Evolutionary conservation across 2,888 invertebrate genomes (phyloP).

Genomic region (Catocala sponsa): DNA sequence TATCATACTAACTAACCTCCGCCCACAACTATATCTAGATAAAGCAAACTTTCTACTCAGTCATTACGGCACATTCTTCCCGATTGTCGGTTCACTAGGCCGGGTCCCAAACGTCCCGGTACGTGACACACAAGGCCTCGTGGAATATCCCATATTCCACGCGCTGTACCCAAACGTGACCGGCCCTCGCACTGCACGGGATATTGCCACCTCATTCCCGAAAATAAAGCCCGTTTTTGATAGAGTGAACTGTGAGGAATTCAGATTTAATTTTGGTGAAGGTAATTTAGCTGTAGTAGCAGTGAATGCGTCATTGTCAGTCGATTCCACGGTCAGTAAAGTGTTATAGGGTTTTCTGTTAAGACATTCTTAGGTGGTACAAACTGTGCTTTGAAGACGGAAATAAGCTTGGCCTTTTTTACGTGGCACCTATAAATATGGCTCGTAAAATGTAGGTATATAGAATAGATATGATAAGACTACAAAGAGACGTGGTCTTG

Average conservation of each 20-base stretch:
- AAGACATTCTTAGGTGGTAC: too few species aligned
- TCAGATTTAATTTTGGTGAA: constrained; percentile 6
- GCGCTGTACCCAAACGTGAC: constrained; percentile 42
- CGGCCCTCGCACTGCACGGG: constrained; percentile 7
- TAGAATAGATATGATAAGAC: too few species aligned
- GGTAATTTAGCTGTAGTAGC: background rate
- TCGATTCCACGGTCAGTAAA: too few species aligned
- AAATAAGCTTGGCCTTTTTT: too few species aligned
- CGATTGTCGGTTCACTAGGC: constrained; percentile 35
- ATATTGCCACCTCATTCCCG: constrained; percentile 15
- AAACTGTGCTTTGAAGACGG: too few species aligned
- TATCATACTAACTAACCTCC: background rate
- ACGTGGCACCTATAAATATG: too few species aligned
- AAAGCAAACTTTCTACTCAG: constrained; percentile 40
- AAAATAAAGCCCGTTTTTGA: constrained; percentile 28
- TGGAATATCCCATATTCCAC: constrained; percentile 28
- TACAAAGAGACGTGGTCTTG: too few species aligned
- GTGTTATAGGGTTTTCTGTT: too few species aligned
- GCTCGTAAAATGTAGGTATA: too few species aligned
- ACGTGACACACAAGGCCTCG: constrained; percentile 37
- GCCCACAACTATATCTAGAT: background rate
- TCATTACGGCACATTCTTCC: constrained; percentile 42
- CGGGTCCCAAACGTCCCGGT: constrained; percentile 31
- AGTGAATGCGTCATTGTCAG: too few species aligned
- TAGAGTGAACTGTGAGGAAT: constrained; percentile 20